phyloP scores from a whole-genome alignment of 2,113 vertebrate genomes.

The Glareola pratincola region DNA sequence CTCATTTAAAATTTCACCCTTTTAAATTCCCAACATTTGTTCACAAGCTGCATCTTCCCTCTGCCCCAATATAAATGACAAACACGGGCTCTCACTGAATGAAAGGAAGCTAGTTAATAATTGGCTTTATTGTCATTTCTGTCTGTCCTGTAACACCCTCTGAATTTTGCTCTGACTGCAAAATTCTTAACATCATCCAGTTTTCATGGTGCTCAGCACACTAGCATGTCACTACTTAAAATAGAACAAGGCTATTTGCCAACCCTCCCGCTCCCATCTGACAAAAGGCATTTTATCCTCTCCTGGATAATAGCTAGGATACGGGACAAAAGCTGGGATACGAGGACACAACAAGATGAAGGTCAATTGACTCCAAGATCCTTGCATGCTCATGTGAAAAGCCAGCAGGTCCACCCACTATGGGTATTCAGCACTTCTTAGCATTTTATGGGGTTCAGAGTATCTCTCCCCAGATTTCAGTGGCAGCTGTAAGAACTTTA shows the following conservation, averaged over 20 bases:
- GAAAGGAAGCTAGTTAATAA: conserved; percentile 3
- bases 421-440: neutral
- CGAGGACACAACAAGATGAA: accelerated
- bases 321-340: neutral
- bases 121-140: neutral
- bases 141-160: neutral
- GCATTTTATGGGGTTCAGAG: neutral
- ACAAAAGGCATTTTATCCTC: neutral
- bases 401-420: accelerated
- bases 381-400: neutral
- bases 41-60: neutral
- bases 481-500: neutral
- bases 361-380: neutral
- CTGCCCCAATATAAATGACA: neutral
- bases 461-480: neutral
- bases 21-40: neutral
- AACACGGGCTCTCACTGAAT: neutral
- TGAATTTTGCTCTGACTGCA: neutral
- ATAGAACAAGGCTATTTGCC: neutral
- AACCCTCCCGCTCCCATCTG: neutral
- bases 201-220: neutral
- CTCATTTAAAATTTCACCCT: neutral
- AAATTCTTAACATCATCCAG: neutral
- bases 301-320: neutral
- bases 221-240: neutral